Evolutionary conservation across 2,113 vertebrate species (phyloP), one percentile per base, ranked within the genome.

Genomic region (Lophotis ruficrista): DNA sequence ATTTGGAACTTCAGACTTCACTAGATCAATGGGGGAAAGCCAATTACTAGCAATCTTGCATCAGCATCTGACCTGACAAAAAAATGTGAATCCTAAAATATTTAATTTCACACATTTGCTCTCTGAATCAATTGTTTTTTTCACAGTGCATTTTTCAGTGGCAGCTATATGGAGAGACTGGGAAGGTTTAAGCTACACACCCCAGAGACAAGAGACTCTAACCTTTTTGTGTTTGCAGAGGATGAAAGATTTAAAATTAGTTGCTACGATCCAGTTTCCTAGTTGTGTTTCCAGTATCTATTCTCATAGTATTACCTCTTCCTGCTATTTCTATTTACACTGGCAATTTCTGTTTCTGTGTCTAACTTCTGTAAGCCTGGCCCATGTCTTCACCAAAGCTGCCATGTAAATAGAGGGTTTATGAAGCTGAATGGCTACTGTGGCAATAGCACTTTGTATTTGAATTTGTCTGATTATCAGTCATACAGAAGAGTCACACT

Each of bases 221-320:
- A 89, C 41, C 53, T 94, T 85, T 95, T 95, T 53, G 23, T 82
- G 38, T 93, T 94, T 93, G 6, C 54, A 66, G 35, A 89, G 30
- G 31, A 81, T 54, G 93, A 84, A 91, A 60, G 9, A 90, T 82
- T 91, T 80, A 35, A 94, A 96, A 79, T 82, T 66, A 54, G 27
- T 41, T 73, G 22, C 6, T 24, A 19, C 7, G n/a, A 65, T 92
- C 12, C 47, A 62, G 19, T 37, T 94, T 92, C 37, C 43, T 82
- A 54, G 47, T 61, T 95, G 9, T 41, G 20, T 93, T 96, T 85
- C 41, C 73, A 92, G 60, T 91, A 94, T 89, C 93, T 94, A 87
- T 94, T 95, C 92, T 93, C 30, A 72, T 28, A 83, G 37, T 15
- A 62, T 90, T 95, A 35, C 47, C 37, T 87, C 30, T 45, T 96